Percentiles rank a stretch among this genome's conserved stretches.
These are phyloP conservation scores for Osmoderma eremita DNA, from an alignment of 2,888 invertebrate genomes.

Conservation along the genomic window DNA sequence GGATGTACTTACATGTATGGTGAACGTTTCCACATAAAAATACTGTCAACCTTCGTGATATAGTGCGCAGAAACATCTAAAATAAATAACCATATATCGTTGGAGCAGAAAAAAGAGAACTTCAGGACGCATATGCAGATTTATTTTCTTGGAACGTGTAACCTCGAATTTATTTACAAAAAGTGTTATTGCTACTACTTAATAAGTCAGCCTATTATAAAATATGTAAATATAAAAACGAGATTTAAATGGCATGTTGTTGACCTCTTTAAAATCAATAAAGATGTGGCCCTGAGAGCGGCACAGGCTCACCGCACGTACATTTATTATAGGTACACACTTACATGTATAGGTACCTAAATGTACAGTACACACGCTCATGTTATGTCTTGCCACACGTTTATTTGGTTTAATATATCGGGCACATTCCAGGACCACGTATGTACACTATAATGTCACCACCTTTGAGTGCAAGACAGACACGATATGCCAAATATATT, in stretches of 20 bases:
- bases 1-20: too few species aligned
- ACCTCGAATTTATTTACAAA: constrained; percentile 30
- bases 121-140: neutral
- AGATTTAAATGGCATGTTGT: constrained; percentile 33
- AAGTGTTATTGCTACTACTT: constrained; percentile 20
- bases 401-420: constrained; percentile 5
- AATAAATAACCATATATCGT: neutral
- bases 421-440: too few species aligned
- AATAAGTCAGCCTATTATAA: constrained; percentile 24
- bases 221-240: constrained; percentile 32
- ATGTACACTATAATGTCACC: too few species aligned
- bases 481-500: neutral
- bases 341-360: neutral
- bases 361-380: constrained; percentile 2
- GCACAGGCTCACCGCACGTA: constrained; percentile 27
- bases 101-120: neutral
- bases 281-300: constrained; percentile 30
- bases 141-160: constrained; percentile 2
- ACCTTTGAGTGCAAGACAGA: neutral
- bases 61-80: neutral
- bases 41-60: too few species aligned
- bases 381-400: constrained; percentile 15
- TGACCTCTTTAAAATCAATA: constrained; percentile 36
- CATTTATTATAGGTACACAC: too few species aligned
- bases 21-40: too few species aligned